These are phyloP conservation scores for Mesitornis unicolor DNA, from an alignment of 2,113 vertebrate genomes.

Conservation along the genomic window DNA sequence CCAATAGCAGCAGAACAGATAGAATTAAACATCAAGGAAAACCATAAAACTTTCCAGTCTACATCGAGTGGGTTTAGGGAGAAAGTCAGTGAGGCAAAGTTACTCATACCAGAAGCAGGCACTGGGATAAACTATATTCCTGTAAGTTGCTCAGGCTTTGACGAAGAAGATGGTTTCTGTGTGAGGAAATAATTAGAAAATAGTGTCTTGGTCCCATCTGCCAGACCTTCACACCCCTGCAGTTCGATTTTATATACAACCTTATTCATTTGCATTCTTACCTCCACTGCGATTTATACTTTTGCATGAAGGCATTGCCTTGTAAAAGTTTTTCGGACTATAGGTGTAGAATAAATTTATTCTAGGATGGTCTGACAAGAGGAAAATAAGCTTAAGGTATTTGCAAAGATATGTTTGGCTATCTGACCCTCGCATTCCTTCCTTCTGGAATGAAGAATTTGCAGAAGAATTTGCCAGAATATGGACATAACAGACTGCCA, in stretches of 20 bases:
- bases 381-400: slow-evolving; percentile 19
- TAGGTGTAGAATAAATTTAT: slow-evolving; percentile 24
- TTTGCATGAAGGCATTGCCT: background rate
- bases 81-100: background rate
- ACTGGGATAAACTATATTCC: background rate
- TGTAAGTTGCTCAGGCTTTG: background rate
- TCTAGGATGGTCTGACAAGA: background rate
- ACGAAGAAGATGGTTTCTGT: background rate
- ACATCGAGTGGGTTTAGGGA: background rate
- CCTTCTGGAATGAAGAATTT: background rate
- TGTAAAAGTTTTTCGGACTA: background rate
- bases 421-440: slow-evolving; percentile 26
- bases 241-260: background rate
- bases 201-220: background rate
- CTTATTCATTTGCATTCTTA: background rate
- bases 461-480: background rate
- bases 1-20: background rate
- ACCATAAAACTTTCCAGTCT: background rate
- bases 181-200: slow-evolving; percentile 13
- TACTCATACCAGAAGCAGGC: background rate
- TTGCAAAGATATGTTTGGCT: background rate
- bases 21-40: background rate
- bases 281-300: background rate
- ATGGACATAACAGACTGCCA: background rate
- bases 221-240: background rate